A percentile compares a stretch with the other conserved stretches of the same genome.
These are phyloP conservation scores for Barnardius zonarius DNA, from an alignment of 2,113 vertebrate genomes.

Conservation along the genomic window DNA sequence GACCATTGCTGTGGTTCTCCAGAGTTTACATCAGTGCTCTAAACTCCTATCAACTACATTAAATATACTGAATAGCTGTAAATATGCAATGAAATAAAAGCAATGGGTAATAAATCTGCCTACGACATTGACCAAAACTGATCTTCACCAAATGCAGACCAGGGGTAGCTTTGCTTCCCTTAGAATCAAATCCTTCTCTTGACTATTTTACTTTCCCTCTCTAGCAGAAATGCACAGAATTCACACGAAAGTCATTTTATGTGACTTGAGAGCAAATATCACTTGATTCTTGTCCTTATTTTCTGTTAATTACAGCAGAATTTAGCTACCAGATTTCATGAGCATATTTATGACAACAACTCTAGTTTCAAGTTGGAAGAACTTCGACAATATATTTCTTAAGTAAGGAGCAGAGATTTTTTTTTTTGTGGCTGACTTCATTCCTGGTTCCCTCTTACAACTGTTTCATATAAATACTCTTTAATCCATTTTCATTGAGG, in stretches of 20 bases:
- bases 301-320: not conserved
- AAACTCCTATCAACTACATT: not conserved
- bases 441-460: not conserved
- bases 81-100: not conserved
- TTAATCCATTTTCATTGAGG: not conserved
- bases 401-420: not conserved
- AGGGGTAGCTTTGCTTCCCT: not conserved
- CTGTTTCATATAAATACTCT: not conserved
- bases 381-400: not conserved
- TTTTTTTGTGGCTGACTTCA: not conserved
- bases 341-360: not conserved
- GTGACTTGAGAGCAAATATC: not conserved
- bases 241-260: not conserved
- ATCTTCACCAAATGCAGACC: not conserved
- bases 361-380: not conserved
- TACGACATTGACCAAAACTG: not conserved
- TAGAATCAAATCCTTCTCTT: not conserved
- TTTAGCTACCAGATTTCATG: not conserved
- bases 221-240: not conserved
- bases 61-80: not conserved
- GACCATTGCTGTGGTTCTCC: not conserved
- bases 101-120: not conserved
- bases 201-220: not conserved
- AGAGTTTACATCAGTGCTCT: not conserved
- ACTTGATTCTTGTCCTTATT: not conserved